A percentile compares a stretch with the other conserved stretches of the same genome.
Evolutionary conservation across 2,888 invertebrate species (phyloP).

Genomic region (Microdon myrmicae): DNA sequence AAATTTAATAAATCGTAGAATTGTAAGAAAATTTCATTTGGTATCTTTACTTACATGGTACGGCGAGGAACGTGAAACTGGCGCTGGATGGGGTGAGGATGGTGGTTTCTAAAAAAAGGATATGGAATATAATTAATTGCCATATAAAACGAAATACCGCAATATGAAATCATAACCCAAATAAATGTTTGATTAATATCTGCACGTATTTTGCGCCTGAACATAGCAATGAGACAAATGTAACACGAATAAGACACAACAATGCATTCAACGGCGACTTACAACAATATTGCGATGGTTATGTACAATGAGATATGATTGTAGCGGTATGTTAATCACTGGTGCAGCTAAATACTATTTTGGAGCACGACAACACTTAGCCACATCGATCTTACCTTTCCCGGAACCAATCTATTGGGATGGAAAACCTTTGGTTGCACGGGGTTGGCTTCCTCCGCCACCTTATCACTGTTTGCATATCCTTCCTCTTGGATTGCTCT

Average conservation of each 20-base stretch:
- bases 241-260: slow-evolving; percentile 33
- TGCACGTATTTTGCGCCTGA: slow-evolving; percentile 11
- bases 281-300: slow-evolving; percentile 24
- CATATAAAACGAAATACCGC: no score
- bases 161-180: no score
- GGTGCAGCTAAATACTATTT: slow-evolving; percentile 54
- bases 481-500: slow-evolving; percentile 85
- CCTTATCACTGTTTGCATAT: slow-evolving; percentile 71
- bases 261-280: slow-evolving; percentile 31
- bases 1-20: no score
- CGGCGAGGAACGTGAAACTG: slow-evolving; percentile 64
- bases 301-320: slow-evolving; percentile 56
- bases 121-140: no score
- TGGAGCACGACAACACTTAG: slow-evolving; percentile 57
- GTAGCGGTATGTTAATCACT: slow-evolving; percentile 32
- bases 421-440: slow-evolving; percentile 82
- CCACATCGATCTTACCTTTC: slow-evolving; percentile 69
- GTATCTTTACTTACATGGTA: slow-evolving; percentile 65
- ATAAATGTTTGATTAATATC: no score
- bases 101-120: slow-evolving; percentile 61
- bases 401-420: slow-evolving; percentile 68
- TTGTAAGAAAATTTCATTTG: no score
- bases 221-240: slow-evolving; percentile 20
- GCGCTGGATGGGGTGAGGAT: slow-evolving; percentile 63
- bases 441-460: slow-evolving; percentile 76